A percentile compares a stretch with the other conserved stretches of the same genome.
phyloP scores from a whole-genome alignment of 1,140 invertebrate genomes.

The Drosophila repleta region DNA sequence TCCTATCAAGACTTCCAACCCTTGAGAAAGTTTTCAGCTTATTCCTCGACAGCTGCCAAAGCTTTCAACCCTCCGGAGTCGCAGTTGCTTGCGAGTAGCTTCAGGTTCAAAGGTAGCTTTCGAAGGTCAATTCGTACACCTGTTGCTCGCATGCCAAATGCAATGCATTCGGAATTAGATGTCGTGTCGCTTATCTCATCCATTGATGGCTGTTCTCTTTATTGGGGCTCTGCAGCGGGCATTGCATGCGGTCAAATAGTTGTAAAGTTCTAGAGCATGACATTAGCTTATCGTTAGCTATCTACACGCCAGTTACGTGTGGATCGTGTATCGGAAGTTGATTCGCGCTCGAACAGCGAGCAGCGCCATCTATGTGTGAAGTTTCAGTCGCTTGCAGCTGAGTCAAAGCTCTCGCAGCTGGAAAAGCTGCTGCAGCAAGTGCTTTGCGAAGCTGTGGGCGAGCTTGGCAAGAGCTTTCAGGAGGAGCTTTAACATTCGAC shows the following conservation, averaged over 20 bases:
- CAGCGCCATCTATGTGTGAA: conserved; percentile 25
- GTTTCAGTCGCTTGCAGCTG: too few relatives aligned
- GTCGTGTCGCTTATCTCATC: conserved; percentile 16
- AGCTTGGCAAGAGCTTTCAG: not conserved
- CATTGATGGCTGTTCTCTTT: too few relatives aligned
- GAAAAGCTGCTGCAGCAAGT: not conserved
- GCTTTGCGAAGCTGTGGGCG: not conserved
- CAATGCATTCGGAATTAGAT: not conserved
- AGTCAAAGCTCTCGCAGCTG: not conserved
- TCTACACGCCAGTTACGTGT: not conserved
- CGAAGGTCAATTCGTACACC: conserved; percentile 1
- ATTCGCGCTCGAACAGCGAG: not conserved
- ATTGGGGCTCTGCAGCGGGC: too few relatives aligned
- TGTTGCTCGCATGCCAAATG: not conserved
- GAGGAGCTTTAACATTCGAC: not conserved
- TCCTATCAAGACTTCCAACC: too few relatives aligned
- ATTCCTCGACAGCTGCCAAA: too few relatives aligned
- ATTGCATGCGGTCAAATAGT: not conserved
- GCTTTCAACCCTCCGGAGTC: too few relatives aligned
- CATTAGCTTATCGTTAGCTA: conserved; percentile 1
- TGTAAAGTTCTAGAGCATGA: conserved; percentile 14
- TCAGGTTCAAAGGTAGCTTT: not conserved
- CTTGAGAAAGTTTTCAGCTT: too few relatives aligned
- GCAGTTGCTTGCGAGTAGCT: not conserved
- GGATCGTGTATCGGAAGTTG: not conserved